A percentile compares a stretch with the other conserved stretches of the same genome.
These are phyloP conservation scores for Amphiduros pacificus DNA, from an alignment of 2,888 invertebrate species.

Conservation along the genomic window DNA sequence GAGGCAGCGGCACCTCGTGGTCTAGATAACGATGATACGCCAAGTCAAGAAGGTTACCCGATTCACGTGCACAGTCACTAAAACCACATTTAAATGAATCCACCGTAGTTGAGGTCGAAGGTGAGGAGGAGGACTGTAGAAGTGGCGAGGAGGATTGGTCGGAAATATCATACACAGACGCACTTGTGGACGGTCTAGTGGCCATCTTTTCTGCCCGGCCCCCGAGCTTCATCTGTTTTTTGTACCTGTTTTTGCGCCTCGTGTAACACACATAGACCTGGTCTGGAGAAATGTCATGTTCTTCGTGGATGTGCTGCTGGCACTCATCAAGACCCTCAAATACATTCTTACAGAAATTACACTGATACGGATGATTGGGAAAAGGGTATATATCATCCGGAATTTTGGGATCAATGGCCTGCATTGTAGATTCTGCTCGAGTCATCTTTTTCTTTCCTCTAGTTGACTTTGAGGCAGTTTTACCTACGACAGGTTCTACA, in stretches of 20 bases:
- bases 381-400: background rate
- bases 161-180: background rate
- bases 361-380: constrained; percentile 2
- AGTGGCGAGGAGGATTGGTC: too few relatives aligned
- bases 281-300: background rate
- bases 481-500: background rate
- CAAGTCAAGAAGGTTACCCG: background rate
- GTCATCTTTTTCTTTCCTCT: background rate
- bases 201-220: background rate
- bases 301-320: background rate
- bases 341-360: background rate
- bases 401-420: too few relatives aligned
- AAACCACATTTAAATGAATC: background rate
- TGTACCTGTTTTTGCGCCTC: background rate
- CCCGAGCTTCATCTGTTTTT: background rate
- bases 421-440: background rate
- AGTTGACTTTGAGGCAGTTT: background rate
- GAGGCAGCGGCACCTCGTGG: background rate
- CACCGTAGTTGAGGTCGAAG: background rate
- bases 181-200: background rate
- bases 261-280: background rate
- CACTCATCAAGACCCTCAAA: background rate
- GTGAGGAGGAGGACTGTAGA: background rate
- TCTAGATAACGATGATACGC: background rate
- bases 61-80: background rate